Base-by-base conservation (phyloP, 2,888 invertebrate species). In the Gymnoscelis rufifasciata region DNA sequence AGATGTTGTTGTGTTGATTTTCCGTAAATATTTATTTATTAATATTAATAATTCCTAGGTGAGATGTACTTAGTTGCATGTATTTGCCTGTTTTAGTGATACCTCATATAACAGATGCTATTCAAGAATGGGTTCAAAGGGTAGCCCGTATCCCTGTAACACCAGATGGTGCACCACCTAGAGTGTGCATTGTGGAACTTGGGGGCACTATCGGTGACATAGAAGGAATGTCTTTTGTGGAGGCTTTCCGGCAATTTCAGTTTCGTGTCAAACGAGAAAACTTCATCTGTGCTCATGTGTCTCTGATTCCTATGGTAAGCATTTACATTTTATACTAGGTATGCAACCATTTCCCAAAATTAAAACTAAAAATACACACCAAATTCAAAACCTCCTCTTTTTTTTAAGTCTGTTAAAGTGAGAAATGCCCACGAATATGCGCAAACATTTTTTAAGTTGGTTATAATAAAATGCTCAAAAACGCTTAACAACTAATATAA, bases 121-220 rank as follows among this genome's bases (percentile, higher is more conserved):
- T 99, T 56, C 98, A 98, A 88, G 97, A 98, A 89, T 99, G 99
- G 99, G 97, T 99, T 1, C 95, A 96, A 77, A 90, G 93, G 65
- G 97, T 99, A 1, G 95, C 99, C 0, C 90, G 92, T 56, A 92
- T 93, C 41, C 95, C 98, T 0, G 98, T 99, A 0, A 93, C 93
- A 63, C 91, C 93, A 36, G 83, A 84, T 43, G 89, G 91, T 35
- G 90, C 90, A 30, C 88, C 90, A 31, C 93, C 93, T 1, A 88
- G 93, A 89, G 95, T 97, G 0, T 97, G 96, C 71, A 95, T 96
- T 52, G 91, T 97, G 40, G 96, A 99, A 88, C 90, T 99, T 30
- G 99, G 99, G 35, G 99, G 99, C 6, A 99, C 99, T 0, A 96
- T 99, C 57, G 99, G 99, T 43, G 99, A 99, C 72, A 99, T 99